Percentiles rank a stretch among this genome's conserved stretches.
These are phyloP conservation scores for Pemphredon lugubris DNA, from an alignment of 2,888 invertebrate species.

Conservation along the genomic window DNA sequence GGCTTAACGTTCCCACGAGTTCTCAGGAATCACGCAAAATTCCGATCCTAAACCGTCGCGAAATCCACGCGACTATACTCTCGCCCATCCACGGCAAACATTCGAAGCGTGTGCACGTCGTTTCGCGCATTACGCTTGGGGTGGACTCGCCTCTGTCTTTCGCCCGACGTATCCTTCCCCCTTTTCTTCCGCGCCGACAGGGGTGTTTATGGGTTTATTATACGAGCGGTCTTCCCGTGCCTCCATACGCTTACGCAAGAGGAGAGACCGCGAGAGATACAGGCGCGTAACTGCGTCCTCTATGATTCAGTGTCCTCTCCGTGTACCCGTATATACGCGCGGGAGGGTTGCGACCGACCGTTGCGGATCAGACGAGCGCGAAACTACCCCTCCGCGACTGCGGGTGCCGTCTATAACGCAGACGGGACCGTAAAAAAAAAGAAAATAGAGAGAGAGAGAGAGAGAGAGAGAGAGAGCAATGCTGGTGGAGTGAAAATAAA, in stretches of 20 bases:
- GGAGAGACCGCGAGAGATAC: conserved; percentile 29
- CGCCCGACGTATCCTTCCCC: conserved; percentile 16
- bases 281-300: conserved; percentile 18
- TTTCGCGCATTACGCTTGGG: conserved; percentile 67
- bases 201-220: conserved; percentile 81
- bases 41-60: neutral
- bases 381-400: conserved; percentile 36
- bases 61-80: neutral
- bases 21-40: no score
- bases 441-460: no score
- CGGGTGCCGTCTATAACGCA: conserved; percentile 66
- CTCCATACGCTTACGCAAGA: conserved; percentile 52
- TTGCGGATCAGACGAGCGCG: conserved; percentile 44
- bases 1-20: no score
- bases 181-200: conserved; percentile 54
- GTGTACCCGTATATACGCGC: conserved; percentile 9
- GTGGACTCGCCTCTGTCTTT: conserved; percentile 44
- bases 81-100: conserved; percentile 21
- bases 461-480: no score
- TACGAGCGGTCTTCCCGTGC: conserved; percentile 71
- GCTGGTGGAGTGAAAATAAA: conserved; percentile 80
- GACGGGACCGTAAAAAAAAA: conserved; percentile 75
- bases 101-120: conserved; percentile 56
- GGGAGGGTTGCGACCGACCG: neutral
- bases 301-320: conserved; percentile 41